Evolutionary conservation across 2,888 invertebrate species (phyloP).

Genomic region (Melinaea marsaeus): DNA sequence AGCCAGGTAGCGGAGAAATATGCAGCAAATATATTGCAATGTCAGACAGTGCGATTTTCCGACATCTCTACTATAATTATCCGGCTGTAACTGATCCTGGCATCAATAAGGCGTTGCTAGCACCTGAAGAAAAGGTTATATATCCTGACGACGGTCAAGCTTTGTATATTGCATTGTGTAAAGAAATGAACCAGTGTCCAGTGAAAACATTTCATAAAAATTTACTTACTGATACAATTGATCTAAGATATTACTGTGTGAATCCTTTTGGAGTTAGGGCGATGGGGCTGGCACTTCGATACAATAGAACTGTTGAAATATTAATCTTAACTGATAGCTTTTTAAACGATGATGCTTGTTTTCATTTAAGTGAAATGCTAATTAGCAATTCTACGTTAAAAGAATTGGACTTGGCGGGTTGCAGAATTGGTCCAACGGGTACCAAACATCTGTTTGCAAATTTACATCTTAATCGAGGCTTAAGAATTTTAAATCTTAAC

Average conservation of each 20-base stretch:
- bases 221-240: conserved; percentile 46
- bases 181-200: conserved; percentile 52
- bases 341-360: conserved; percentile 54
- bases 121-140: conserved; percentile 37
- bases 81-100: conserved; percentile 62
- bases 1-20: conserved; percentile 55
- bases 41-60: conserved; percentile 52
- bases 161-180: conserved; percentile 52
- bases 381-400: conserved; percentile 42
- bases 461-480: conserved; percentile 41
- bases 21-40: conserved; percentile 51
- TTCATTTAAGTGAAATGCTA: conserved; percentile 58
- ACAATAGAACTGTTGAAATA: conserved; percentile 48
- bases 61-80: conserved; percentile 58
- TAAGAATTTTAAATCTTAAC: conserved; percentile 46
- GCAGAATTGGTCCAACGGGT: conserved; percentile 53
- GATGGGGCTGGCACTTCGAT: conserved; percentile 52
- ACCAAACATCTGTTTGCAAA: conserved; percentile 39
- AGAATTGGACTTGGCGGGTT: conserved; percentile 56
- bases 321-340: conserved; percentile 58
- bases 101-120: conserved; percentile 47
- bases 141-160: conserved; percentile 60
- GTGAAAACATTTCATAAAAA: conserved; percentile 47
- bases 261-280: conserved; percentile 52
- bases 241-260: conserved; percentile 59